Evolutionary conservation across 2,888 invertebrate species (phyloP).

Genomic region (Zootermopsis nevadensis): DNA sequence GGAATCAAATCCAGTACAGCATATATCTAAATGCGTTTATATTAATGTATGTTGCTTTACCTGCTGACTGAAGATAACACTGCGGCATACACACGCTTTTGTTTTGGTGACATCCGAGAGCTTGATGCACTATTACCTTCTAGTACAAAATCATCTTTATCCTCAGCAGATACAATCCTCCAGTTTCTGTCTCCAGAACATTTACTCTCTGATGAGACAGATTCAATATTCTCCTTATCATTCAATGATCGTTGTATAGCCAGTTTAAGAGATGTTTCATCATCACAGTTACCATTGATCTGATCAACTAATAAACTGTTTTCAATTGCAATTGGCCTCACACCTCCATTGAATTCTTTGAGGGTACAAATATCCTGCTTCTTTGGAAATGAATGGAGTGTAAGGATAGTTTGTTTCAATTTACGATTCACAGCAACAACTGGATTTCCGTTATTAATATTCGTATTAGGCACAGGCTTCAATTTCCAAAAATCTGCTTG

Average conservation of each 20-base stretch:
- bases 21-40: too few species aligned
- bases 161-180: background rate
- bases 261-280: background rate
- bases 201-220: background rate
- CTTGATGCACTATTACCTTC: constrained; percentile 31
- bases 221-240: background rate
- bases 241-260: constrained; percentile 31
- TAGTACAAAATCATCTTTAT: constrained; percentile 35
- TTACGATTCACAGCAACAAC: background rate
- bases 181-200: background rate
- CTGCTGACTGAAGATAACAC: background rate
- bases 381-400: background rate
- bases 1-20: too few species aligned
- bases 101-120: background rate
- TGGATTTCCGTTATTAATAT: background rate
- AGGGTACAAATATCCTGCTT: constrained; percentile 32
- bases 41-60: background rate
- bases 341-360: constrained; percentile 43
- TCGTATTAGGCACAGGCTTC: constrained; percentile 7
- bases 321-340: constrained; percentile 20
- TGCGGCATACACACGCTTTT: background rate
- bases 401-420: constrained; percentile 39
- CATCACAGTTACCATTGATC: background rate
- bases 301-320: background rate
- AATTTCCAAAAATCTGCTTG: constrained; percentile 41